Conservation (phyloP, 2,888 invertebrate genomes). For the Mesoligia furuncula region DNA sequence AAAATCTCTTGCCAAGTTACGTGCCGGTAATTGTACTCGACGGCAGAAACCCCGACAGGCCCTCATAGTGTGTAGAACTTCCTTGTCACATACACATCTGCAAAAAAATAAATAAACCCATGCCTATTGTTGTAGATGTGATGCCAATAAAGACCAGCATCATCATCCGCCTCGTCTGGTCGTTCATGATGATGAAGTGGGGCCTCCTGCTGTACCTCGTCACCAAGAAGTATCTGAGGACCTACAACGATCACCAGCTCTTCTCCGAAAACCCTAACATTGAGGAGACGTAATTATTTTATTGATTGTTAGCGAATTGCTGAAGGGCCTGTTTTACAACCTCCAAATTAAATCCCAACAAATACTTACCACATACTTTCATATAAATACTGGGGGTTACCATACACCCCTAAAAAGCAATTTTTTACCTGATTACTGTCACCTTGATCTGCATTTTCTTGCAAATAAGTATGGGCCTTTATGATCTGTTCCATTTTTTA, state of each 20-base stretch:
- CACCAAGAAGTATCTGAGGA: conserved; percentile 84
- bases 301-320: conserved; percentile 55
- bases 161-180: conserved; percentile 88
- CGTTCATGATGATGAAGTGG: conserved; percentile 90
- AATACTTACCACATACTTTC: neutral
- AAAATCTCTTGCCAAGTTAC: too few relatives aligned
- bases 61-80: neutral
- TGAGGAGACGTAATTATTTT: conserved; percentile 82
- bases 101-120: neutral
- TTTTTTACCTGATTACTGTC: neutral
- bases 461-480: neutral
- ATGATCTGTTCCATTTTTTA: conserved; percentile 4
- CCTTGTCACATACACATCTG: neutral
- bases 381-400: neutral
- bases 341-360: neutral
- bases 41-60: too few relatives aligned
- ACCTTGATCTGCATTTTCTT: neutral
- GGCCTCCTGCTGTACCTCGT: conserved; percentile 85
- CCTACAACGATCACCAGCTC: conserved; percentile 86
- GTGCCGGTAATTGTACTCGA: too few relatives aligned
- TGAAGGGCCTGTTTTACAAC: conserved; percentile 36
- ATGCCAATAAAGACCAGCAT: conserved; percentile 85
- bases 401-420: neutral
- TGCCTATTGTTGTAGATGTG: conserved; percentile 79
- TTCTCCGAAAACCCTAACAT: conserved; percentile 86